Conservation (phyloP, 2,888 invertebrate species). For the Erebia palarica region DNA sequence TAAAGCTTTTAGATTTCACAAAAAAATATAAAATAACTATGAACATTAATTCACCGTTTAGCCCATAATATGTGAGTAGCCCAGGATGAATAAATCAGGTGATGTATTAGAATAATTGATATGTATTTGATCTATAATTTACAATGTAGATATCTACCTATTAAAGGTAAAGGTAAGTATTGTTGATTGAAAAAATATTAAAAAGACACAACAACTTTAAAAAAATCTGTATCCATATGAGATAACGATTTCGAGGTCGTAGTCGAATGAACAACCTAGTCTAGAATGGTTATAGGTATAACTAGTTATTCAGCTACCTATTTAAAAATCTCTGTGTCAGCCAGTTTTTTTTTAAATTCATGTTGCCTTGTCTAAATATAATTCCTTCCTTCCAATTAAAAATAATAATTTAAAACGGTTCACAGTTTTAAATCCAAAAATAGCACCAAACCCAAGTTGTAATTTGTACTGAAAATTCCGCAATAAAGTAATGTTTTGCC, state of each 20-base stretch:
- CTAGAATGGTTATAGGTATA: background rate
- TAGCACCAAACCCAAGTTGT: too few species aligned
- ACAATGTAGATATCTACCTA: background rate
- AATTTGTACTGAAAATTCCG: too few species aligned
- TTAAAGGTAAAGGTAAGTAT: background rate
- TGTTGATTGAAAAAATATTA: constrained; percentile 2
- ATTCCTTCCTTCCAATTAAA: too few species aligned
- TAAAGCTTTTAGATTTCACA: too few species aligned
- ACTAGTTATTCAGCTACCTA: background rate
- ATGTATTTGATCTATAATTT: background rate
- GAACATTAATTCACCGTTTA: too few species aligned
- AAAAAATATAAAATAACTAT: too few species aligned
- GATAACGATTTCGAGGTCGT: background rate
- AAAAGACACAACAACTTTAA: background rate
- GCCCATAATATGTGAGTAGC: background rate
- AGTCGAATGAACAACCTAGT: background rate
- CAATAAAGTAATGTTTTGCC: too few species aligned
- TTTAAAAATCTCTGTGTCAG: background rate
- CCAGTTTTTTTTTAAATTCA: background rate
- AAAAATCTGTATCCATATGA: background rate
- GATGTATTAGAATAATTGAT: background rate
- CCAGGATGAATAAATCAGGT: background rate
- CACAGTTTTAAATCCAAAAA: too few species aligned
- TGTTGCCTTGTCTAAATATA: too few species aligned
- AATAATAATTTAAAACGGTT: too few species aligned